Evolutionary conservation across 2,113 vertebrate genomes (phyloP), one percentile per base, ranked within the genome.

Genomic region (Capreolus pygargus): DNA sequence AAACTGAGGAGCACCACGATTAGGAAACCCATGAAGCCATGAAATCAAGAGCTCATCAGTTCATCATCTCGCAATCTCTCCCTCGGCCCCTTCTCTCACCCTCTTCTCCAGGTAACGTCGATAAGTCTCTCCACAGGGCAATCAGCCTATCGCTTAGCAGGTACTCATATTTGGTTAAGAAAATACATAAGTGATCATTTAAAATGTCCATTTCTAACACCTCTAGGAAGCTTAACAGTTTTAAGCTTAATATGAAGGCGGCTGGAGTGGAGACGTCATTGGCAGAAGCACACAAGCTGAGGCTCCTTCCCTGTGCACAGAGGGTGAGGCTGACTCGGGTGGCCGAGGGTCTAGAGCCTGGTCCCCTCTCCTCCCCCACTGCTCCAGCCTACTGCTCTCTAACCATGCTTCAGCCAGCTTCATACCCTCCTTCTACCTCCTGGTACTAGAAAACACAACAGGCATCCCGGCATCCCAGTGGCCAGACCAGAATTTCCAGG

Each of bases 1-100:
- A 90, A 98, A 98, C 81, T 96, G 74, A 94, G 84, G 60, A 91
- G 57, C 82, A 92, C 21, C 25, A 50, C 43, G 23, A 45, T 0
- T 16, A 87, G 89, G 61, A 91, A 98, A 97, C 55, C 91, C 15
- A 4, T 70, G 84, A 92, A 96, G 39, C 5, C 78, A 30, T 70
- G 97, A 97, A 81, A 89, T 83, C 79, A 93, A 58, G 12, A 8
- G 61, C 12, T 86, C 89, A 82, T 85, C 96, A 85, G 12, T 2
- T 89, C 91, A 23, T 97, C 95, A 91, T 96, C 47, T 95, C 23
- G 54, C 90, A 19, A 0, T 74, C 6, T 92, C 96, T 94, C 45
- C 6, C 19, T 33, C 25, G 82, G 16, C 13, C 89, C 93, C 33
- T 88, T 98, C 17, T 70, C 36, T 54, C 4, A 74, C 5, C 67